Percentiles rank a stretch among this genome's conserved stretches.
Conservation (phyloP, 2,113 vertebrate genomes). For the Phaetusa simplex region DNA sequence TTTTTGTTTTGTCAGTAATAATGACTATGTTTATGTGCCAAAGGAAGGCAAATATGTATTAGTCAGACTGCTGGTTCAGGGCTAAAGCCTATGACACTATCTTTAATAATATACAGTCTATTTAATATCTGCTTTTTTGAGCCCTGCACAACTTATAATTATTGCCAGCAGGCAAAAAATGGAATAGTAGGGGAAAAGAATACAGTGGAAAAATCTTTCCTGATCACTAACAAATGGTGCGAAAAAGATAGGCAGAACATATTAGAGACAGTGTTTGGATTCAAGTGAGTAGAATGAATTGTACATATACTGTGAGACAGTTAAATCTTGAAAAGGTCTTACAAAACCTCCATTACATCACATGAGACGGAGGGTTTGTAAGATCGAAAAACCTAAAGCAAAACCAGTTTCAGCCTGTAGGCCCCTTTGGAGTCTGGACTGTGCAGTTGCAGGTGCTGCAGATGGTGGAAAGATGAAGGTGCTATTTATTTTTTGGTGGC, state of each 20-base stretch:
- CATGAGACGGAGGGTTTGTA: neutral
- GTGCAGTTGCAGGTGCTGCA: constrained; percentile 55
- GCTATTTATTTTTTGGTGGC: constrained; percentile 53
- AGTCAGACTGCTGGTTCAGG: constrained; percentile 60
- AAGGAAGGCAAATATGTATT: constrained; percentile 66
- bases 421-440: neutral
- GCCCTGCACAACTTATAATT: constrained; percentile 70
- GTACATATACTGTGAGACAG: neutral
- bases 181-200: neutral
- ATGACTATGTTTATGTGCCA: constrained; percentile 67
- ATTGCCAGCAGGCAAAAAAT: constrained; percentile 61
- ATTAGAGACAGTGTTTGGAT: constrained; percentile 21
- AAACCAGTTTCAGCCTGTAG: constrained; percentile 21
- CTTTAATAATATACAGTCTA: constrained; percentile 75
- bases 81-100: constrained; percentile 67
- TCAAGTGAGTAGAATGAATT: constrained; percentile 35
- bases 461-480: constrained; percentile 49
- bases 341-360: neutral
- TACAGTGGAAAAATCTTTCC: constrained; percentile 15
- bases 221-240: constrained; percentile 29
- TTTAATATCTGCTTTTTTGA: constrained; percentile 74
- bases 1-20: constrained; percentile 40
- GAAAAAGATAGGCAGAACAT: constrained; percentile 45
- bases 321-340: neutral
- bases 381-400: constrained; percentile 1